These are phyloP conservation scores for Andrena dorsata DNA, from an alignment of 2,888 invertebrate species.

Conservation along the genomic window DNA sequence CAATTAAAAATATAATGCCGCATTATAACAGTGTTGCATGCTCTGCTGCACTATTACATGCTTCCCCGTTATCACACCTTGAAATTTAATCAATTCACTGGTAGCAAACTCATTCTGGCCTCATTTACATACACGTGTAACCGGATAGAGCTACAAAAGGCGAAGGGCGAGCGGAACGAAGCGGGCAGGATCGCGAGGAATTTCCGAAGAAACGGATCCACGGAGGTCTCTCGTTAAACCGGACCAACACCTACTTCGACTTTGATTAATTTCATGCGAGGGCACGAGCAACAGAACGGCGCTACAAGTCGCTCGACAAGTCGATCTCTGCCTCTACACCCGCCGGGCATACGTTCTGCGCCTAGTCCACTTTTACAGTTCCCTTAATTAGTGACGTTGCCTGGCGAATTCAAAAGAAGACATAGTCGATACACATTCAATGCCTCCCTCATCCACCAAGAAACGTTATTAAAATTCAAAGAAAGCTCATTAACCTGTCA, in stretches of 20 bases:
- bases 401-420: background rate
- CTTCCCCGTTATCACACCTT: slow-evolving; percentile 50
- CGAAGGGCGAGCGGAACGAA: slow-evolving; percentile 55
- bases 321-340: slow-evolving; percentile 63
- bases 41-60: slow-evolving; percentile 31
- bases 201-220: slow-evolving; percentile 41
- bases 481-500: slow-evolving; percentile 5
- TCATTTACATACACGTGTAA: slow-evolving; percentile 51
- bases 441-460: too few species aligned
- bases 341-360: background rate
- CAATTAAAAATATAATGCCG: slow-evolving; percentile 42
- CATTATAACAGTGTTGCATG: slow-evolving; percentile 40
- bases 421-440: too few species aligned
- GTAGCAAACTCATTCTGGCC: slow-evolving; percentile 35
- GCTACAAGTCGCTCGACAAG: slow-evolving; percentile 79
- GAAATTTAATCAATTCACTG: slow-evolving; percentile 50
- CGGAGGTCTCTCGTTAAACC: slow-evolving; percentile 32
- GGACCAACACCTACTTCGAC: slow-evolving; percentile 65
- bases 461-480: too few species aligned
- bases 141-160: slow-evolving; percentile 41
- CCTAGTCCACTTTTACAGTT: background rate
- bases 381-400: background rate
- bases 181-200: slow-evolving; percentile 33
- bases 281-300: slow-evolving; percentile 72
- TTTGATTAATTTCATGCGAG: slow-evolving; percentile 78